Base-by-base conservation (phyloP, 2,888 invertebrate species). In the Sialis fuliginosa region DNA sequence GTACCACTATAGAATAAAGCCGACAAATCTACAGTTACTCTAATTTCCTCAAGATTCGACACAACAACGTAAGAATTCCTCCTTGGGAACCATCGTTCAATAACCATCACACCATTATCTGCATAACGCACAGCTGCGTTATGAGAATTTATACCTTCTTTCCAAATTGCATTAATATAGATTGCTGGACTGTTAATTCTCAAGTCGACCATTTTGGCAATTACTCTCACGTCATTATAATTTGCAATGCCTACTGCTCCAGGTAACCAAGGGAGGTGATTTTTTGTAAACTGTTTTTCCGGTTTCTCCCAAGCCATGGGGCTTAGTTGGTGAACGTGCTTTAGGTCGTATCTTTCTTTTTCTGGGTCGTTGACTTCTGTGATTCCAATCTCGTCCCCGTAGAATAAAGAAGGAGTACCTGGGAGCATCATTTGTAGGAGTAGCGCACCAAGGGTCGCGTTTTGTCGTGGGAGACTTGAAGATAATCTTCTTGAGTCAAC, bases 381-480 rank as follows among this genome's bases (percentile, higher is more conserved):
- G 53, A 88, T 66, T 2, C 81, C 82, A 51, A 92, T 78, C 70
- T 93, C 92, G 62, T 93, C 91, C 0, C 92, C 92, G 62, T 93
- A 93, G 64, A 91, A 89, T 55, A 91, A 77, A 54, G 79, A 84
- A 1, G 89, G 77, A 1, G 90, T 87, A 4, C 84, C 95, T 1
- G 92, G 92, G 37, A 95, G 68, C 66, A 84, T 77, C 59, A 91
- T 69, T 57, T 86, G 79, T 55, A 95, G 68, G 52, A 88, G 67
- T 2, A 75, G 72, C 5, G 79, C 72, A 2, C 81, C 81, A 41
- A 82, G 64, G 30, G 80, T 80, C 30, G 77, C 77, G 55, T 84
- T 81, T 1, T 61, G 62, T 47, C 63, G 57, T 52, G 70, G 67
- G 49, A 72, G 61, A 2, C 68, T 66, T 6, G 77, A 74, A 1